Conservation (phyloP, 2,888 invertebrate genomes). For the Notodonta ziczac region DNA sequence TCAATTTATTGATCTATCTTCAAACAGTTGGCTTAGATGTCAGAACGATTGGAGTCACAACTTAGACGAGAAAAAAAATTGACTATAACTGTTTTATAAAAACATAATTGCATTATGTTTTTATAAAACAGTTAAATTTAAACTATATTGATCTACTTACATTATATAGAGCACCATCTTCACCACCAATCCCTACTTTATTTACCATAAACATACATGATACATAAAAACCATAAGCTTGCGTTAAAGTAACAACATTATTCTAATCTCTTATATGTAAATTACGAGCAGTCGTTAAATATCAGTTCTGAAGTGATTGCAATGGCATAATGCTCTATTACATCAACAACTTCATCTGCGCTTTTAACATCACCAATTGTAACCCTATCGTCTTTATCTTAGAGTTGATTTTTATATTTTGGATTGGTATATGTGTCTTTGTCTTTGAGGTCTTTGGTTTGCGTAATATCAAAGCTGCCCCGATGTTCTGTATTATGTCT, state of each 20-base stretch:
- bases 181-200: not conserved
- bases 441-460: conserved; percentile 52
- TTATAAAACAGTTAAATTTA: no score
- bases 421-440: conserved; percentile 29
- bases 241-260: conserved; percentile 64
- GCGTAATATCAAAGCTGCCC: conserved; percentile 67
- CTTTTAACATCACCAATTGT: conserved; percentile 26
- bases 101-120: no score
- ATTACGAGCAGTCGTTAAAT: conserved; percentile 76
- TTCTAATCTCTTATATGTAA: conserved; percentile 76
- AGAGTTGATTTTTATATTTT: conserved; percentile 42
- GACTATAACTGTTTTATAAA: no score
- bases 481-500: conserved; percentile 51
- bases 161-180: no score
- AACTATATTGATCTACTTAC: no score
- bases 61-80: no score
- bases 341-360: conserved; percentile 51
- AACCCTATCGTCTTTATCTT: conserved; percentile 39
- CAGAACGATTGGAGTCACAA: no score
- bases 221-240: conserved; percentile 54
- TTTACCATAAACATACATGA: conserved; percentile 31
- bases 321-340: conserved; percentile 71
- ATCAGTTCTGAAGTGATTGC: conserved; percentile 74
- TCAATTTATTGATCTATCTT: no score
- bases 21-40: no score